phyloP scores from a whole-genome alignment of 2,888 invertebrate species.

The Timema cristinae region DNA sequence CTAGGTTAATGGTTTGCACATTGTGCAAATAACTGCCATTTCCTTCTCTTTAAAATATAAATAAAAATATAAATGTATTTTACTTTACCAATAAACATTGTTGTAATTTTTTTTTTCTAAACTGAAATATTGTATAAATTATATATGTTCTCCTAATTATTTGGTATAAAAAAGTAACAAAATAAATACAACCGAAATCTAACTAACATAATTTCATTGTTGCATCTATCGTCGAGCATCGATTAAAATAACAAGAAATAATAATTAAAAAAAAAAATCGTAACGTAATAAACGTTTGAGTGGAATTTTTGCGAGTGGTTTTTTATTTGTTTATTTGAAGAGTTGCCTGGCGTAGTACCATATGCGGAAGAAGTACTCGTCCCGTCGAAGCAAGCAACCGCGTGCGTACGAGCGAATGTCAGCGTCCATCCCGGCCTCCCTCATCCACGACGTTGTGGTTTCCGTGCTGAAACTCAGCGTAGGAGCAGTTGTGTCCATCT shows the following conservation, averaged over 20 bases:
- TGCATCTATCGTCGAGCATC: no score
- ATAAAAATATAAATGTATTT: no score
- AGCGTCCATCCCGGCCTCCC: slow-evolving; percentile 91
- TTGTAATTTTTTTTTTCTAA: background rate
- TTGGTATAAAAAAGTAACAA: slow-evolving; percentile 7
- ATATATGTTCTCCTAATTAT: background rate
- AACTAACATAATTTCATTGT: background rate
- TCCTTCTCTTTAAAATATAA: no score
- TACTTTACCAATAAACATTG: no score
- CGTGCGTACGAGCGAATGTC: slow-evolving; percentile 88
- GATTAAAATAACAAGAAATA: background rate
- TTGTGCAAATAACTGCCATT: no score
- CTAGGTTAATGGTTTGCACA: no score
- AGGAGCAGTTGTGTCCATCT: slow-evolving; percentile 71
- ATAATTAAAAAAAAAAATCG: background rate
- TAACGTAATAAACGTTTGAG: slow-evolving; percentile 15
- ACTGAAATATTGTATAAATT: background rate
- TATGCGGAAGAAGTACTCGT: slow-evolving; percentile 95
- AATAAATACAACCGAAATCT: slow-evolving; percentile 9
- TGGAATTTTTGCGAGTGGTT: background rate
- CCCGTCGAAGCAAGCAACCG: slow-evolving; percentile 74
- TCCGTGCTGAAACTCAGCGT: slow-evolving; percentile 77
- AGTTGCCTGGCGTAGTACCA: slow-evolving; percentile 83
- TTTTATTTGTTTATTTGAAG: slow-evolving; percentile 60
- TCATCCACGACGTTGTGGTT: slow-evolving; percentile 89